phyloP scores from a whole-genome alignment of 2,888 invertebrate species.

The Pristionchus entomophagus region DNA sequence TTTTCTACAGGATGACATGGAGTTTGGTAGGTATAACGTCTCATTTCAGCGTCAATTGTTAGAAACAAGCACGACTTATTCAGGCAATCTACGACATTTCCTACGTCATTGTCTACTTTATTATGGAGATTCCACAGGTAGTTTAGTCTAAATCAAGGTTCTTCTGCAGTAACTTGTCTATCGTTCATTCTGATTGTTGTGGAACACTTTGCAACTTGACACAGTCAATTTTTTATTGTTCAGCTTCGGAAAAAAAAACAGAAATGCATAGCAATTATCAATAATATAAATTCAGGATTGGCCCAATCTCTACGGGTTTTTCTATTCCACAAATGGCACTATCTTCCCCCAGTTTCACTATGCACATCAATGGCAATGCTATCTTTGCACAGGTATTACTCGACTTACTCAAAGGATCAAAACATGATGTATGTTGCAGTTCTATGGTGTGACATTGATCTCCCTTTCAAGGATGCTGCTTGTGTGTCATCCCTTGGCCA shows the following conservation, averaged over 20 bases:
- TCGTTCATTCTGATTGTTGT: too few relatives aligned
- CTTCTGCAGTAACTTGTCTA: too few relatives aligned
- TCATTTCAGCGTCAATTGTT: too few relatives aligned
- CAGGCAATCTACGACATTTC: constrained; percentile 22
- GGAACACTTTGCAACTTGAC: too few relatives aligned
- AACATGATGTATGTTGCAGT: background rate
- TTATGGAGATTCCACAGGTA: constrained; percentile 33
- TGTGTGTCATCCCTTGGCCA: background rate
- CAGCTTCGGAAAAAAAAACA: too few relatives aligned
- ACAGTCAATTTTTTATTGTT: too few relatives aligned
- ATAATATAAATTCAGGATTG: background rate
- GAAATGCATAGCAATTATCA: background rate
- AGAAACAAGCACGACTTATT: background rate
- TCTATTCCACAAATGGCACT: constrained; percentile 14
- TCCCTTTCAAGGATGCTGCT: background rate
- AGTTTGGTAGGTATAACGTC: too few relatives aligned
- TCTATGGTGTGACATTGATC: background rate
- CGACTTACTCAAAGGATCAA: background rate
- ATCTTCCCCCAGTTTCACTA: background rate
- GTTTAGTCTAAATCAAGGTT: too few relatives aligned
- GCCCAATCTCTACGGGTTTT: background rate
- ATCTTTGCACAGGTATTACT: background rate
- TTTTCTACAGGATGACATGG: background rate
- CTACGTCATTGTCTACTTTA: constrained; percentile 1
- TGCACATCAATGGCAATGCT: constrained; percentile 7